Percentiles rank a stretch among this genome's conserved stretches.
Evolutionary conservation across 2,113 vertebrate species (phyloP).

Genomic region (Poicephalus gulielmi): DNA sequence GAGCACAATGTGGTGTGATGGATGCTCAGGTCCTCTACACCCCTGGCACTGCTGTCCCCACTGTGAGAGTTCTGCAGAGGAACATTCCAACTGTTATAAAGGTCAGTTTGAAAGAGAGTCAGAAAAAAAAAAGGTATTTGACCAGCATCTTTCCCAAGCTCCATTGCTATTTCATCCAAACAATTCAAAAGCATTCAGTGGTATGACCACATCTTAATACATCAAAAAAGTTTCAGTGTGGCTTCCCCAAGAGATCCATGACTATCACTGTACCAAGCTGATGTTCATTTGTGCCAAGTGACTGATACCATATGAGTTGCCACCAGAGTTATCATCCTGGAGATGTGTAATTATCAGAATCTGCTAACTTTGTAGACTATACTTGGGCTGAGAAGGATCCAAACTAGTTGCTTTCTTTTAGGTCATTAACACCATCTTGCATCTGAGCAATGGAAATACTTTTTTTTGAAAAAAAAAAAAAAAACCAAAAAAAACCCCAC

Average conservation of each 20-base stretch:
- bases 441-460: not conserved
- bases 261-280: not conserved
- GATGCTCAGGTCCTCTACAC: not conserved
- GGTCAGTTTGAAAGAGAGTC: not conserved
- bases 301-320: not conserved
- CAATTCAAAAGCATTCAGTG: not conserved
- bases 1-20: not conserved
- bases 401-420: not conserved
- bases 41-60: not conserved
- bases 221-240: not conserved
- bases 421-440: not conserved
- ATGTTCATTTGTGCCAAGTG: not conserved
- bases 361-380: not conserved
- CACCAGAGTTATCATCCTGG: not conserved
- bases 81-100: not conserved
- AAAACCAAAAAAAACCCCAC: too few relatives aligned
- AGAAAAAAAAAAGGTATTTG: not conserved
- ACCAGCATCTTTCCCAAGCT: not conserved
- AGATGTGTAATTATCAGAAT: not conserved
- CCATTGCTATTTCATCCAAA: not conserved
- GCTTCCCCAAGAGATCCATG: not conserved
- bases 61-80: not conserved
- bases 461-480: not conserved
- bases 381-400: not conserved
- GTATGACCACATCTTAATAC: rapidly evolving